Evolutionary conservation across 1,140 invertebrate species (phyloP).

Genomic region (Mizuhopecten yessoensis): DNA sequence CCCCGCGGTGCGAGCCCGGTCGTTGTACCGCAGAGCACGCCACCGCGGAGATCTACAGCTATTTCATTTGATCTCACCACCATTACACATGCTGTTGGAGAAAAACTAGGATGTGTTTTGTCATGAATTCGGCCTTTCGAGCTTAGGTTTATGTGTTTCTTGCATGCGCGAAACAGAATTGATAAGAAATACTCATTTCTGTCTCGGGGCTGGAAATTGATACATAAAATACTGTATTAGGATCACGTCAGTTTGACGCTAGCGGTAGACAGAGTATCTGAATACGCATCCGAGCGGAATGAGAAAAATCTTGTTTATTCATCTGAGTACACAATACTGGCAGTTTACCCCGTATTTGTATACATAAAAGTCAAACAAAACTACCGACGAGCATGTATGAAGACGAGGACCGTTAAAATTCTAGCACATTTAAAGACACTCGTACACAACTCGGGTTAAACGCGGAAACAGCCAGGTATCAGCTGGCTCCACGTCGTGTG

Average conservation of each 20-base stretch:
- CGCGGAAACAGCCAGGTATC: background rate
- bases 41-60: background rate
- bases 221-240: conserved; percentile 36
- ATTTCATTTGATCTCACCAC: background rate
- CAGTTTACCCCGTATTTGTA: background rate
- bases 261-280: background rate
- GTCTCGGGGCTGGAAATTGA: conserved; percentile 36
- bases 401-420: background rate
- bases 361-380: conserved; percentile 35
- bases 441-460: background rate
- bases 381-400: background rate
- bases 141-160: conserved; percentile 27
- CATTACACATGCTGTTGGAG: background rate
- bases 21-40: background rate
- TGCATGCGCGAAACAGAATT: conserved; percentile 32
- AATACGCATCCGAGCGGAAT: conserved; percentile 36
- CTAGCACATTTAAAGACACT: background rate
- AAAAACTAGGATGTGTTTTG: conserved; percentile 34
- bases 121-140: conserved; percentile 37
- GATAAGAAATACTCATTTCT: conserved; percentile 39
- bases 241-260: conserved; percentile 23
- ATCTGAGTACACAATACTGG: conserved; percentile 32
- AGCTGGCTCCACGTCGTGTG: background rate
- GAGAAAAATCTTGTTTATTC: conserved; percentile 28
- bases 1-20: background rate